Evolutionary conservation across 2,797 vertebrate species (phyloP), one percentile per base, ranked within the genome.

Genomic region (Netta rufina): DNA sequence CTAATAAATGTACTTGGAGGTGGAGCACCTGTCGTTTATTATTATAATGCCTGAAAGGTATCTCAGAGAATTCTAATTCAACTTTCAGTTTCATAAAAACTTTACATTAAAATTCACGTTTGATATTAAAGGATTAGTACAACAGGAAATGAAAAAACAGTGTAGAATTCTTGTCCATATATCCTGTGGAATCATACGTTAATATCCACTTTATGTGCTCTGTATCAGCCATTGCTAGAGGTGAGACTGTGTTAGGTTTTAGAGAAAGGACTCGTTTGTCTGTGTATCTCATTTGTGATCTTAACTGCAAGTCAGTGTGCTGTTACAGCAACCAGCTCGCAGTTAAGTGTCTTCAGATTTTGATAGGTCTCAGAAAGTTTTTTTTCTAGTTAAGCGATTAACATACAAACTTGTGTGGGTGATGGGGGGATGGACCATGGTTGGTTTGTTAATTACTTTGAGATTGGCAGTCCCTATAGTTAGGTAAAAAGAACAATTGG

Each of bases 61-160:
- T 79, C 76, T 36, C 49, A 38, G 13, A 73, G 67, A 86, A 77
- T 79, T 72, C 85, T 57, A 87, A 66, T 89, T 89, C 66, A 69
- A 47, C 84, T 94, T 96, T 80, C 62, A 47, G 36, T 90, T 95
- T 89, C 49, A 49, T 86, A 87, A 93, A 90, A 70, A 62, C 6
- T 2, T 80, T 27, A 38, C 65, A 62, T 91, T 91, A 75, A 70
- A 95, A 92, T 85, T 72, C 61, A 72, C 20, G 7, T 76, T 80
- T 64, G 28, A 27, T 88, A 47, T 9, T 7, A 70, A 89, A 83
- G 56, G 62, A 79, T 92, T 82, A 94, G 15, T 82, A 53, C 47
- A 86, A 11, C 36, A 85, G 58, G 43, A 88, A 73, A 69, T 72
- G 24, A 69, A 56, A 58, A 83, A 91, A 28, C 30, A 78, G 36